Conservation (phyloP, 2,888 invertebrate genomes). For the Apodemia hepburni region DNA sequence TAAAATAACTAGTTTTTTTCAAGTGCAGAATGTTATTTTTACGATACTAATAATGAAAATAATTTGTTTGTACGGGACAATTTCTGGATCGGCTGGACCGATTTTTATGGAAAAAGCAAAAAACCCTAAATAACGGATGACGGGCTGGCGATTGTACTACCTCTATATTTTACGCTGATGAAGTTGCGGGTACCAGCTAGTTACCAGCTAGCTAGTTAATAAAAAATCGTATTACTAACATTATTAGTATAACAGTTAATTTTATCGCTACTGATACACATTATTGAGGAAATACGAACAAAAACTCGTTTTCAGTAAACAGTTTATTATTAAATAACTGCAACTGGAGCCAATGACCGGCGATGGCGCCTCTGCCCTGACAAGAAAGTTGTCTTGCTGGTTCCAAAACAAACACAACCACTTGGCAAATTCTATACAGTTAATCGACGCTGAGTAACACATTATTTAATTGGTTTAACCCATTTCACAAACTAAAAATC, state of each 20-base stretch:
- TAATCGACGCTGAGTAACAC: neutral
- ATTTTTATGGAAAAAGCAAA: too few species aligned
- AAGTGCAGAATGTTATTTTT: too few species aligned
- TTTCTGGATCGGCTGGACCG: too few species aligned
- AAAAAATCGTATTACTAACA: too few species aligned
- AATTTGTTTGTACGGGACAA: too few species aligned
- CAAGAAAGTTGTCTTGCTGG: slow-evolving; percentile 63
- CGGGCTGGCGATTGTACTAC: too few species aligned
- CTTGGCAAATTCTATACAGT: slow-evolving; percentile 2
- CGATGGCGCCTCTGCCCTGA: slow-evolving; percentile 46
- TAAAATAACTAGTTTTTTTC: too few species aligned
- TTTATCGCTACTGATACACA: slow-evolving; percentile 15
- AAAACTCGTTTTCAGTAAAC: slow-evolving; percentile 60
- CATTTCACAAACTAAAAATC: neutral
- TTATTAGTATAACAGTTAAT: neutral
- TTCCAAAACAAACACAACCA: slow-evolving; percentile 52
- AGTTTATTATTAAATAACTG: slow-evolving; percentile 69
- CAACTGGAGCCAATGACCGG: slow-evolving; percentile 73
- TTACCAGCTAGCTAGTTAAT: too few species aligned
- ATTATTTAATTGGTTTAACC: neutral
- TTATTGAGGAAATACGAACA: slow-evolving; percentile 26
- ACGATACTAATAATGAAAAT: too few species aligned
- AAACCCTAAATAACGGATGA: too few species aligned
- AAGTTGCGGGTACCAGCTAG: too few species aligned
- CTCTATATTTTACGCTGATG: too few species aligned